Percentiles rank a stretch among this genome's conserved stretches.
Conservation (phyloP, 2,797 vertebrate species). For the Periparus ater region DNA sequence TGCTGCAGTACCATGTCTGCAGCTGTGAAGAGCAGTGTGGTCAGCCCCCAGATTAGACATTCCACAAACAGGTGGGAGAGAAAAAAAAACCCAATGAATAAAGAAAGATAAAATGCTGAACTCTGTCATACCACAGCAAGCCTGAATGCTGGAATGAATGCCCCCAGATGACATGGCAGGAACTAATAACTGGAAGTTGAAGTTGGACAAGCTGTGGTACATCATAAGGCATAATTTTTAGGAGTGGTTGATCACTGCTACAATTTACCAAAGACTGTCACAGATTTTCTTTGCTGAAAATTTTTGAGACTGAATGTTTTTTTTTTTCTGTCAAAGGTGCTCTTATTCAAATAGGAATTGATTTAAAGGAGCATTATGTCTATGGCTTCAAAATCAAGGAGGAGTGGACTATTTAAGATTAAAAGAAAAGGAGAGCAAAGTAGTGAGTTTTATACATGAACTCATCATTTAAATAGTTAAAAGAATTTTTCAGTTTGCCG, state of each 20-base stretch:
- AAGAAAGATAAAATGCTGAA: background rate
- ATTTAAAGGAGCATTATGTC: background rate
- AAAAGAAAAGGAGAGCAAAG: background rate
- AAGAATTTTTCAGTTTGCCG: background rate
- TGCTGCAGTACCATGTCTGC: fast-evolving
- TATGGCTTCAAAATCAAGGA: background rate
- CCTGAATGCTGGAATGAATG: background rate
- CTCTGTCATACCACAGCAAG: background rate
- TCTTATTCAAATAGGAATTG: background rate
- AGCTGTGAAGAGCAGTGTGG: background rate
- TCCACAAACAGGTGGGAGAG: background rate
- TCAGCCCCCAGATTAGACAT: background rate
- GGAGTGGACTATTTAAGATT: background rate
- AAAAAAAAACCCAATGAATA: background rate
- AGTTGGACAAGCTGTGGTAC: background rate
- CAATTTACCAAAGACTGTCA: background rate
- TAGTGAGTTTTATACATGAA: background rate
- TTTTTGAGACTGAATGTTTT: background rate
- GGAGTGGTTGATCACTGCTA: background rate
- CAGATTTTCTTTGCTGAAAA: background rate
- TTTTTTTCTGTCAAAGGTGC: background rate
- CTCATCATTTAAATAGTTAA: background rate
- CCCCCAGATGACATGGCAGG: background rate
- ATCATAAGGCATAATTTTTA: background rate
- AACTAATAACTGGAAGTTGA: background rate